Evolutionary conservation across 1,140 invertebrate genomes (phyloP).

Genomic region (Pectinophora gossypiella): DNA sequence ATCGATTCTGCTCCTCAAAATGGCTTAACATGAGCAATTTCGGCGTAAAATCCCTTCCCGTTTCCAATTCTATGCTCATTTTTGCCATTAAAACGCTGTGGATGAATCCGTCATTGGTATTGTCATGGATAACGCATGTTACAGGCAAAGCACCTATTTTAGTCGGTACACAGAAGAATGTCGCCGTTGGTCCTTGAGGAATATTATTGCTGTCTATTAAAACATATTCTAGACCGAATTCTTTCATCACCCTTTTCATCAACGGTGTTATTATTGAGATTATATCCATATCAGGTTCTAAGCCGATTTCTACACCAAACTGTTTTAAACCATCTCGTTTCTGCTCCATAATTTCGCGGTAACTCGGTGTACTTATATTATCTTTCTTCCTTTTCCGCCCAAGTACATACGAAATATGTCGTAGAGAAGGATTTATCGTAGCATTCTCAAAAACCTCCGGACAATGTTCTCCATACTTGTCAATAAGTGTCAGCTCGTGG

Average conservation of each 20-base stretch:
- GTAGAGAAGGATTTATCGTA: constrained; percentile 12
- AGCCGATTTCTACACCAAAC: background rate
- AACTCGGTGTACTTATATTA: background rate
- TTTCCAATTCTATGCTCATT: constrained; percentile 6
- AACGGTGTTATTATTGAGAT: constrained; percentile 9
- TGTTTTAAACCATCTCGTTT: background rate
- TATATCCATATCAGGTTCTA: background rate
- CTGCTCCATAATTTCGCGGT: no score
- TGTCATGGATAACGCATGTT: constrained; percentile 17
- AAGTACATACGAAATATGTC: constrained; percentile 2
- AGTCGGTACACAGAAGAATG: constrained; percentile 15
- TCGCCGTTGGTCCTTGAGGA: background rate
- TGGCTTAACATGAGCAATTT: constrained; percentile 8
- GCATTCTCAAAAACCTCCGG: constrained; percentile 3
- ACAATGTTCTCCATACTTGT: constrained; percentile 7
- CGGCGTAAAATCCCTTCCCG: background rate
- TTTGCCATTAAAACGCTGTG: constrained; percentile 13
- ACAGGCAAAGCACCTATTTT: constrained; percentile 18
- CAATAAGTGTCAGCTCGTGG: constrained; percentile 12
- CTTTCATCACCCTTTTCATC: constrained; percentile 10
- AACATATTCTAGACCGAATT: constrained; percentile 10
- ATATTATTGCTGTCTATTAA: constrained; percentile 15
- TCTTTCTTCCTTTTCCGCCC: background rate
- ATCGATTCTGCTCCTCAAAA: background rate
- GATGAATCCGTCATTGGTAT: constrained; percentile 12